Conservation (phyloP, 2,888 invertebrate genomes). For the Malachius bipustulatus region DNA sequence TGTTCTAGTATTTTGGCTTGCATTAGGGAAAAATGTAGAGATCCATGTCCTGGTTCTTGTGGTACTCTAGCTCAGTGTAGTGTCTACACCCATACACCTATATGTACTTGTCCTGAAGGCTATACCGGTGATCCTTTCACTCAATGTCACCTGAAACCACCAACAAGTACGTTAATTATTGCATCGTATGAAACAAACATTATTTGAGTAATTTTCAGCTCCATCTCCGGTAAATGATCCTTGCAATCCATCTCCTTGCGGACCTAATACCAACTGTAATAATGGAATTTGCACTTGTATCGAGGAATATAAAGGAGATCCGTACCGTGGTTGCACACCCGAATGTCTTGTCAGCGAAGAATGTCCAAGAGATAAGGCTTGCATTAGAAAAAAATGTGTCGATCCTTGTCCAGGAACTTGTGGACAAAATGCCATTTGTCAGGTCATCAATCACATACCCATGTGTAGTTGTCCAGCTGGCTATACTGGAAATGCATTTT, state of each 20-base stretch:
- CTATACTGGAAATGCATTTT: slow-evolving; percentile 58
- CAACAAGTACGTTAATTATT: slow-evolving; percentile 30
- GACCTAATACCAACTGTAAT: slow-evolving; percentile 70
- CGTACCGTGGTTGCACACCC: slow-evolving; percentile 56
- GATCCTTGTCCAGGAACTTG: slow-evolving; percentile 61
- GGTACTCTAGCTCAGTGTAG: slow-evolving; percentile 61
- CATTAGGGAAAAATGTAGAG: slow-evolving; percentile 60
- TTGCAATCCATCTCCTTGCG: slow-evolving; percentile 70
- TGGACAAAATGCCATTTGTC: slow-evolving; percentile 57
- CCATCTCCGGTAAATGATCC: slow-evolving; percentile 39
- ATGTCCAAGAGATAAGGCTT: slow-evolving; percentile 51
- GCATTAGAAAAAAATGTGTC: slow-evolving; percentile 52
- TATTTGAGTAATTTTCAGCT: too few species aligned
- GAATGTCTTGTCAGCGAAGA: slow-evolving; percentile 57
- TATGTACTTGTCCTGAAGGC: slow-evolving; percentile 61
- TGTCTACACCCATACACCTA: slow-evolving; percentile 63
- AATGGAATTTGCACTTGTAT: slow-evolving; percentile 69
- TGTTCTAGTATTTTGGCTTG: slow-evolving; percentile 65
- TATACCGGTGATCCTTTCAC: slow-evolving; percentile 67
- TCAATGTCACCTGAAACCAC: slow-evolving; percentile 47
- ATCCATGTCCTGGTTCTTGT: slow-evolving; percentile 68
- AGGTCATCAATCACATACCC: slow-evolving; percentile 61
- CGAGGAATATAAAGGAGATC: slow-evolving; percentile 67
- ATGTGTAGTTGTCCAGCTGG: slow-evolving; percentile 58
- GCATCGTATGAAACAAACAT: background rate